phyloP scores from a whole-genome alignment of 2,797 vertebrate species.

The Margarornis squamiger region DNA sequence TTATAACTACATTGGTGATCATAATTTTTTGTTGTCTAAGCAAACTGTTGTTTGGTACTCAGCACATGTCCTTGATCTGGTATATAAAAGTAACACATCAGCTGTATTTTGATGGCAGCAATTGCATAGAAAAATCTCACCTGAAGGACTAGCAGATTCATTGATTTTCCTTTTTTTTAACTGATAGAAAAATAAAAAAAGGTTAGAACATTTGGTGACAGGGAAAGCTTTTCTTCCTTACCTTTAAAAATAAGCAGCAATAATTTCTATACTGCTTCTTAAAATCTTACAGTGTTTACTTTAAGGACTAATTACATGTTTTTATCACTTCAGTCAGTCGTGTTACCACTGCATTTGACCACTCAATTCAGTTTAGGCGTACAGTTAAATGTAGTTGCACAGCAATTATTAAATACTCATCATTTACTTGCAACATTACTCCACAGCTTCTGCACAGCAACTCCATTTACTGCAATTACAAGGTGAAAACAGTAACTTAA shows the following conservation, averaged over 20 bases:
- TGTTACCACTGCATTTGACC: neutral
- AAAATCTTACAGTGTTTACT: neutral
- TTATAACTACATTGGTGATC: neutral
- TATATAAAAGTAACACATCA: neutral
- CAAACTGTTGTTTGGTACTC: neutral
- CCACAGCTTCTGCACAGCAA: neutral
- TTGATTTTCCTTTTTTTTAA: neutral
- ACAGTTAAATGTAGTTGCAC: neutral
- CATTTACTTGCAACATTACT: slow-evolving; percentile 1
- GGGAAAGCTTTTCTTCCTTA: neutral
- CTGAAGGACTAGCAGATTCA: neutral
- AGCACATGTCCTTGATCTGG: neutral
- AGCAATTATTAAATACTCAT: neutral
- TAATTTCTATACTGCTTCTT: neutral
- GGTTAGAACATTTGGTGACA: neutral
- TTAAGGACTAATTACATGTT: neutral
- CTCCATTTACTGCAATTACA: slow-evolving; percentile 15
- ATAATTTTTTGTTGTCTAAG: slow-evolving; percentile 20
- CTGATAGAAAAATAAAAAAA: neutral
- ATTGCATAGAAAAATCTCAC: neutral
- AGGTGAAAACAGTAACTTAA: neutral
- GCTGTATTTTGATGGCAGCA: slow-evolving; percentile 17
- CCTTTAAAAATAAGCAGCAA: neutral
- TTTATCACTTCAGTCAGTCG: neutral
- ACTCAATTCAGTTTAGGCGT: neutral